phyloP scores from a whole-genome alignment of 2,888 invertebrate genomes.

The Diploptera punctata region DNA sequence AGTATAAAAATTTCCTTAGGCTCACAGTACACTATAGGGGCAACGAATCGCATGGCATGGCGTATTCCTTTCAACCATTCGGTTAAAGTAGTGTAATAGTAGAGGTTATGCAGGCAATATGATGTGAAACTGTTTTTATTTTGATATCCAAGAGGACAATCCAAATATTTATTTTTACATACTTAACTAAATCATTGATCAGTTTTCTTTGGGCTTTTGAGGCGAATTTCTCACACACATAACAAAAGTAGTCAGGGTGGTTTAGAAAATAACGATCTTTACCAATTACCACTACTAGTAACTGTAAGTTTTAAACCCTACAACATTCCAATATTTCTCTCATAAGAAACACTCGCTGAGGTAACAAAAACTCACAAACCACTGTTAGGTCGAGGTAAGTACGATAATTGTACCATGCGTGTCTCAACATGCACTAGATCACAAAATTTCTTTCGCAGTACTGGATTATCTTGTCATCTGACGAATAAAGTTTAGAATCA shows the following conservation, averaged over 20 bases:
- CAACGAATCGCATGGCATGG: background rate
- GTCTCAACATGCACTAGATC: no score
- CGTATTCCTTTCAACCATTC: background rate
- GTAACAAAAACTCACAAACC: background rate
- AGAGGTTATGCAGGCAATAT: background rate
- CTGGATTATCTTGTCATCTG: background rate
- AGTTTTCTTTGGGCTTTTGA: background rate
- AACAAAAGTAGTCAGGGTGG: background rate
- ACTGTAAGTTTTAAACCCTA: no score
- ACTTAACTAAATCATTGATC: background rate
- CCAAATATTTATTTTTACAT: background rate
- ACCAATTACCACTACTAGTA: no score
- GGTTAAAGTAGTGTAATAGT: background rate
- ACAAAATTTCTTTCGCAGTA: background rate
- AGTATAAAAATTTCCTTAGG: background rate
- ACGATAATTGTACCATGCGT: background rate
- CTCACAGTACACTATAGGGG: no score
- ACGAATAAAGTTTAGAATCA: background rate
- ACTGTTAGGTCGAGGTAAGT: background rate
- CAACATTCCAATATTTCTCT: background rate
- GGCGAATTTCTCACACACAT: background rate
- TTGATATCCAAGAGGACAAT: background rate
- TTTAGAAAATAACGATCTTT: no score
- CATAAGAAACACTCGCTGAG: background rate
- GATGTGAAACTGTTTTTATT: background rate